Conservation (phyloP, 2,888 invertebrate genomes). For the Zonitis immaculata region DNA sequence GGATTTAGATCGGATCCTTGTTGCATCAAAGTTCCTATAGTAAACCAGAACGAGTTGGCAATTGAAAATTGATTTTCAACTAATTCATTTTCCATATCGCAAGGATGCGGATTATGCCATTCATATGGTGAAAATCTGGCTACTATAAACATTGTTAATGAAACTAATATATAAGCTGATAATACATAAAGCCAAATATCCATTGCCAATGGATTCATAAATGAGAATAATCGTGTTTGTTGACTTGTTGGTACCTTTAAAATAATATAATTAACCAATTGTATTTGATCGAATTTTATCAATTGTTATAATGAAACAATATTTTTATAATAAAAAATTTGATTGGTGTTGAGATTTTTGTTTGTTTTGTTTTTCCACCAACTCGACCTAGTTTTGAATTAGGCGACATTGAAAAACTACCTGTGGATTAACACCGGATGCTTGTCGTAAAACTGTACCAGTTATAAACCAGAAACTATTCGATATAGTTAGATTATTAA, state of each 20-base stretch:
- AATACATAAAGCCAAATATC: slow-evolving; percentile 84
- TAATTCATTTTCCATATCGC: slow-evolving; percentile 55
- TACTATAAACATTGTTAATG: slow-evolving; percentile 72
- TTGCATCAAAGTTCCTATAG: slow-evolving; percentile 84
- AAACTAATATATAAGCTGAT: slow-evolving; percentile 74
- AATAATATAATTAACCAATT: neutral
- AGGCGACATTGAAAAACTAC: slow-evolving; percentile 32
- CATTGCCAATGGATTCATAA: slow-evolving; percentile 80
- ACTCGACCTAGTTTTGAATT: neutral
- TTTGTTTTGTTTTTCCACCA: neutral
- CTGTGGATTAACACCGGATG: slow-evolving; percentile 58
- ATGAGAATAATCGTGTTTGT: slow-evolving; percentile 71
- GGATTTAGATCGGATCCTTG: slow-evolving; percentile 78
- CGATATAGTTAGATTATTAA: slow-evolving; percentile 60
- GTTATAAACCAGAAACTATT: slow-evolving; percentile 66
- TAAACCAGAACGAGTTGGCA: slow-evolving; percentile 83
- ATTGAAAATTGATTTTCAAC: slow-evolving; percentile 78
- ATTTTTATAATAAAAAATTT: too few species aligned
- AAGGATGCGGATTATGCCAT: slow-evolving; percentile 70
- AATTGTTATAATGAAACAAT: too few species aligned
- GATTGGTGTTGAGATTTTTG: too few species aligned
- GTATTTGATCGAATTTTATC: neutral
- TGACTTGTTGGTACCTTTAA: slow-evolving; percentile 65
- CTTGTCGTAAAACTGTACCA: slow-evolving; percentile 62
- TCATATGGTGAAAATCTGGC: slow-evolving; percentile 78